Conservation (phyloP, 2,888 invertebrate species). For the Epinotia demarniana region DNA sequence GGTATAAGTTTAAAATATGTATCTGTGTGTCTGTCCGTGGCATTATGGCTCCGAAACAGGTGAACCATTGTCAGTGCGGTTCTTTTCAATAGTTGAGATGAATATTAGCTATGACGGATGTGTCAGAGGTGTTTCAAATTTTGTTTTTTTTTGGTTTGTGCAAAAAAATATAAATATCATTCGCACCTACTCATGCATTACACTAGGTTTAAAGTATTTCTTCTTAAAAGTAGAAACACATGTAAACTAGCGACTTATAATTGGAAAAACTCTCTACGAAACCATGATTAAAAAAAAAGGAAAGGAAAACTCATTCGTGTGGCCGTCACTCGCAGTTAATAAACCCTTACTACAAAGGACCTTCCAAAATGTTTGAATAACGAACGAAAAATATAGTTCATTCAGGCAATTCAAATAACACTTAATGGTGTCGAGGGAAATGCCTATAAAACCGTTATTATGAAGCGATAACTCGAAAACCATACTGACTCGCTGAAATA, state of each 20-base stretch:
- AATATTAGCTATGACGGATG: no score
- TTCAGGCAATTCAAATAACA: slow-evolving; percentile 32
- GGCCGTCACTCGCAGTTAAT: neutral
- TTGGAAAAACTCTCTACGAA: no score
- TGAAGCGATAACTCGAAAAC: slow-evolving; percentile 42
- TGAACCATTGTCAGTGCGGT: no score
- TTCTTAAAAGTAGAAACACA: no score
- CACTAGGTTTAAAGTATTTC: no score
- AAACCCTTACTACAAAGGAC: neutral
- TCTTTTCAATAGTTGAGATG: no score
- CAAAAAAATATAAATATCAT: neutral
- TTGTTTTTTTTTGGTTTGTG: neutral
- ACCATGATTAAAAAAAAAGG: neutral
- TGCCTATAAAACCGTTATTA: slow-evolving; percentile 31
- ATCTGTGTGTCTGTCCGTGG: no score
- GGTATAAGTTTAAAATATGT: no score
- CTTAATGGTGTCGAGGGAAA: slow-evolving; percentile 14
- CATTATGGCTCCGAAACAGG: no score
- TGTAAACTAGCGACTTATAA: no score
- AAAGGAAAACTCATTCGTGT: neutral
- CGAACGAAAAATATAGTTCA: slow-evolving; percentile 4
- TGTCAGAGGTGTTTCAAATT: no score
- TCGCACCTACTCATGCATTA: neutral
- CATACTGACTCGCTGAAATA: slow-evolving; percentile 39
- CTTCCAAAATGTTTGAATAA: neutral